A percentile compares a stretch with the other conserved stretches of the same genome.
Conservation (phyloP, 2,113 vertebrate species). For the Agelaius phoeniceus region DNA sequence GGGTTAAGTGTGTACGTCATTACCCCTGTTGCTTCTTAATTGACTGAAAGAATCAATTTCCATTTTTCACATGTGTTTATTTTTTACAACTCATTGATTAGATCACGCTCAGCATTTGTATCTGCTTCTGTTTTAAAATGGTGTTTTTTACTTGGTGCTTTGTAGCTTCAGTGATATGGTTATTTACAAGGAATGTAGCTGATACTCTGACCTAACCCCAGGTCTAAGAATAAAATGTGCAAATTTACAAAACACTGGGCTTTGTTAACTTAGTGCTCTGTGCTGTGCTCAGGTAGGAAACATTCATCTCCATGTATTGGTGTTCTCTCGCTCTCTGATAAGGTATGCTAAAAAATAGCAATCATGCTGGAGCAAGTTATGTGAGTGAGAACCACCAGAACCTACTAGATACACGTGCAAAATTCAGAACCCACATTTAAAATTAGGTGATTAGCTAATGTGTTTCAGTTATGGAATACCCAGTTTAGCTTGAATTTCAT, state of each 20-base stretch:
- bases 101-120: background rate
- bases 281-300: accelerated
- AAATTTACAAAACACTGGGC: background rate
- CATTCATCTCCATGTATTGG: background rate
- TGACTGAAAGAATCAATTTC: constrained; percentile 20
- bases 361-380: background rate
- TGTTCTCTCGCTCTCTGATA: background rate
- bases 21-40: background rate
- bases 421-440: background rate
- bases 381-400: background rate
- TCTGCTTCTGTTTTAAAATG: background rate
- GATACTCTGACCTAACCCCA: background rate
- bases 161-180: background rate
- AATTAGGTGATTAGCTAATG: background rate
- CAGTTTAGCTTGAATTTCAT: background rate
- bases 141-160: background rate
- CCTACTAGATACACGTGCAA: accelerated
- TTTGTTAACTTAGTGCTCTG: background rate
- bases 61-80: background rate
- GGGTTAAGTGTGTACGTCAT: background rate
- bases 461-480: background rate
- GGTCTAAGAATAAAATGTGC: background rate
- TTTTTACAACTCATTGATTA: background rate
- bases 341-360: background rate
- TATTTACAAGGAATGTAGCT: background rate